Evolutionary conservation across 2,888 invertebrate genomes (phyloP), one percentile per base, ranked within the genome.

Genomic region (Cataglyphis albicans): DNA sequence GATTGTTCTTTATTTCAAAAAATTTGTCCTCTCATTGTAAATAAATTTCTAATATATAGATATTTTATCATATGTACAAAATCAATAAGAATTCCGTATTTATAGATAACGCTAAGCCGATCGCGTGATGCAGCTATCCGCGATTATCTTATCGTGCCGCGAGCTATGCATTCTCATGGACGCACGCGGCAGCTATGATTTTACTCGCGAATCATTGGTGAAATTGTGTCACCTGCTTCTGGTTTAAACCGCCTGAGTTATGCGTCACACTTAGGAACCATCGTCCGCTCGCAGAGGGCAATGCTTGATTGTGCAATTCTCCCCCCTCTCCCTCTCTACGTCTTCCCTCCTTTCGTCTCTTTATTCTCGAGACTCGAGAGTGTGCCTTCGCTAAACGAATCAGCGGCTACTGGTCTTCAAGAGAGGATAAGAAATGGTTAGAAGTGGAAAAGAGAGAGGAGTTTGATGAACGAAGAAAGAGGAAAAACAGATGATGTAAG

Each of bases 271-370:
- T 85, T 86, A 84, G 83, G 87, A 90, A 86, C 86, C 83, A 87
- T 90, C 89, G 87, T 91, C 84, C 89, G 87, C 38, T 59, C 52
- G 68, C 61, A 59, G 85, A 83, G 88, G 87, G 85, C 91, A 91
- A 90, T 89, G 92, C 89, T 91, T 91, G 91, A 92, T 92, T 90
- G 92, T 88, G 90, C 90, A 91, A 92, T 84, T 80, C 82, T 78
- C 81, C 72, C 81, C 72, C 29, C 18, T 7, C 25, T 6, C 18
- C 18, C 6, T 18, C n/a, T 52, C n/a, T n/a, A n/a, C 44, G 4
- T 15, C 7, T n/a, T 52, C n/a, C n/a, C 52, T n/a, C n/a, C n/a
- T 52, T 52, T 7, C n/a, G 7, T 25, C 63, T 72, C 81, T 84
- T 88, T 82, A 81, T 84, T 85, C 74, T 52, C 84, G 87, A 84